Percentiles rank a stretch among this genome's conserved stretches.
phyloP scores from a whole-genome alignment of 2,113 vertebrate genomes.

The Gallinago jamesoni region DNA sequence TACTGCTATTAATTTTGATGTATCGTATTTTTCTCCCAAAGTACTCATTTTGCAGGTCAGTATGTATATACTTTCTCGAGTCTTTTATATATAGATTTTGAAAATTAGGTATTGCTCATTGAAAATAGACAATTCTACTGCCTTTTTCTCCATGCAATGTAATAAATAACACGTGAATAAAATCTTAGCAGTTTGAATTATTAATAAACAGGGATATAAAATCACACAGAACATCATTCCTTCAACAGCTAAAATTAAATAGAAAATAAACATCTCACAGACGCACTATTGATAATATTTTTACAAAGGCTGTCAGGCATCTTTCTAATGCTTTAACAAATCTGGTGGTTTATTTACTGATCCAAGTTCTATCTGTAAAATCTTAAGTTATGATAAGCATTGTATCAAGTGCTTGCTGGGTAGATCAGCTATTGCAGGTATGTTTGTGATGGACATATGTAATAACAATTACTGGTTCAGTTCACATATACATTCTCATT shows the following conservation, averaged over 20 bases:
- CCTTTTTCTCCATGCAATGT: neutral
- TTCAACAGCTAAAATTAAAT: slow-evolving; percentile 16
- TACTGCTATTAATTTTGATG: neutral
- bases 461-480: slow-evolving; percentile 34
- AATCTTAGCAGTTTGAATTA: slow-evolving; percentile 23
- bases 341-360: slow-evolving; percentile 51
- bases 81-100: neutral
- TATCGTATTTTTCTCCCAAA: neutral
- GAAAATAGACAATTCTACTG: neutral
- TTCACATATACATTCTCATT: neutral
- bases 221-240: neutral
- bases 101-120: neutral
- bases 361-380: slow-evolving; percentile 30
- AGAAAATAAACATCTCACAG: slow-evolving; percentile 35
- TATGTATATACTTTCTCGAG: neutral
- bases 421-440: neutral
- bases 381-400: slow-evolving; percentile 43
- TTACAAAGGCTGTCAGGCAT: neutral
- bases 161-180: slow-evolving; percentile 4
- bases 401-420: slow-evolving; percentile 11
- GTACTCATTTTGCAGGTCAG: neutral
- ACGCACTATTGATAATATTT: slow-evolving; percentile 14
- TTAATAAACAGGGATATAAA: slow-evolving; percentile 4
- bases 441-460: slow-evolving; percentile 10
- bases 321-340: slow-evolving; percentile 41